Conservation (phyloP, 2,888 invertebrate species). For the Clepsis dumicolana region DNA sequence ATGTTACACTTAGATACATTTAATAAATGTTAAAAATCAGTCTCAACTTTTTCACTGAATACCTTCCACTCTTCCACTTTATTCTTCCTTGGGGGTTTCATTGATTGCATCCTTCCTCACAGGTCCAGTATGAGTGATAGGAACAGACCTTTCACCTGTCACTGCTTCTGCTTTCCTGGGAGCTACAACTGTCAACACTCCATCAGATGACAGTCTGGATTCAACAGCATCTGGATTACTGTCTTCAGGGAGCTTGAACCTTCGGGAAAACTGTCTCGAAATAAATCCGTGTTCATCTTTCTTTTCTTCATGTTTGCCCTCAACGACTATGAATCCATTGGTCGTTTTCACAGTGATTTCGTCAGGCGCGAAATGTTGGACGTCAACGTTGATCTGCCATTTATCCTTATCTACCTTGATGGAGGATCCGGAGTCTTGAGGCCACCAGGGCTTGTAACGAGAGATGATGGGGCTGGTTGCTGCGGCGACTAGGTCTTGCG, state of each 20-base stretch:
- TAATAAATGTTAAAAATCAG: slow-evolving; percentile 46
- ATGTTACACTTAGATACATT: slow-evolving; percentile 22
- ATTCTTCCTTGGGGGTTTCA: slow-evolving; percentile 48
- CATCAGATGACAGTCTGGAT: slow-evolving; percentile 92
- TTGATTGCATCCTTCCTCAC: slow-evolving; percentile 69
- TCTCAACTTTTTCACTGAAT: slow-evolving; percentile 41
- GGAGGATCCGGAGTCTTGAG: slow-evolving; percentile 75
- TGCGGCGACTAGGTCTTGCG: slow-evolving; percentile 70
- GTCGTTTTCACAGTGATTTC: slow-evolving; percentile 92
- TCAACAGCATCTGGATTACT: slow-evolving; percentile 89
- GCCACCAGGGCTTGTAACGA: slow-evolving; percentile 70
- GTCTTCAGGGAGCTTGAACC: slow-evolving; percentile 90
- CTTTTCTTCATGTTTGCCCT: slow-evolving; percentile 93
- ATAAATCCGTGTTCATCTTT: slow-evolving; percentile 91
- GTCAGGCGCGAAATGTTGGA: slow-evolving; percentile 91
- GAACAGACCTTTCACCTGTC: slow-evolving; percentile 82
- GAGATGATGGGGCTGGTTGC: slow-evolving; percentile 63
- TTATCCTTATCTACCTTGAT: slow-evolving; percentile 84
- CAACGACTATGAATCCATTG: slow-evolving; percentile 89
- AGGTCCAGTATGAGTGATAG: slow-evolving; percentile 87
- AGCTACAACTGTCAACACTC: slow-evolving; percentile 89
- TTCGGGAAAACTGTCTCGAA: slow-evolving; percentile 90
- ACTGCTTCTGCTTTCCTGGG: slow-evolving; percentile 73
- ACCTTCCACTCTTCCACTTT: slow-evolving; percentile 3
- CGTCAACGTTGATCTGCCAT: slow-evolving; percentile 90